phyloP scores from a whole-genome alignment of 2,113 vertebrate genomes.

The Columbina picui region DNA sequence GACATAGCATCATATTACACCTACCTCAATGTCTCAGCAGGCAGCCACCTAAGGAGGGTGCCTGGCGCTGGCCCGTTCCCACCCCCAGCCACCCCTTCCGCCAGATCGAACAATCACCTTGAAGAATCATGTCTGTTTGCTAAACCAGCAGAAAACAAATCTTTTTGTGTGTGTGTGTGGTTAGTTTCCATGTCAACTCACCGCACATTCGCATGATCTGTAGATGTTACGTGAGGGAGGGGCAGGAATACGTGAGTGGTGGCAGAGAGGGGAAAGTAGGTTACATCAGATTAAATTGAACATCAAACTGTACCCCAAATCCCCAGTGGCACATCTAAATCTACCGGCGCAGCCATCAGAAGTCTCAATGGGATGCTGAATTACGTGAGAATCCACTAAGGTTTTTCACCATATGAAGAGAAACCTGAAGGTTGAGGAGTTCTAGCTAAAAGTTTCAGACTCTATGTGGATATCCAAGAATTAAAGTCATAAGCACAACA shows the following conservation, averaged over 20 bases:
- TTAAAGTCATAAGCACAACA: not conserved
- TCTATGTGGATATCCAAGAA: not conserved
- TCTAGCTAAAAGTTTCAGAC: not conserved
- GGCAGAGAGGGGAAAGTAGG: not conserved
- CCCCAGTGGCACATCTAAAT: not conserved
- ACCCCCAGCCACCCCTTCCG: fast-evolving
- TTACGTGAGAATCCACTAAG: not conserved
- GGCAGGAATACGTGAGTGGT: not conserved
- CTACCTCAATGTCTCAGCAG: not conserved
- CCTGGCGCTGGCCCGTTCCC: fast-evolving
- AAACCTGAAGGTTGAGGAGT: not conserved
- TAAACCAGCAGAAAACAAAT: not conserved
- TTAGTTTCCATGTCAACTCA: not conserved
- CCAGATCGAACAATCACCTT: not conserved
- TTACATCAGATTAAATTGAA: not conserved
- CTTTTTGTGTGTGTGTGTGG: not conserved
- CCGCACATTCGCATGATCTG: fast-evolving
- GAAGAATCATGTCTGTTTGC: not conserved
- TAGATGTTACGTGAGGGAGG: not conserved
- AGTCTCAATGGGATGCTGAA: not conserved
- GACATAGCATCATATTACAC: fast-evolving
- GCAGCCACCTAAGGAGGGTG: not conserved
- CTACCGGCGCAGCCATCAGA: not conserved
- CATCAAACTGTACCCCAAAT: not conserved
- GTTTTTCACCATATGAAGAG: not conserved